Base-by-base conservation (phyloP, 2,888 invertebrate species). In the Dryadula phaetusa region DNA sequence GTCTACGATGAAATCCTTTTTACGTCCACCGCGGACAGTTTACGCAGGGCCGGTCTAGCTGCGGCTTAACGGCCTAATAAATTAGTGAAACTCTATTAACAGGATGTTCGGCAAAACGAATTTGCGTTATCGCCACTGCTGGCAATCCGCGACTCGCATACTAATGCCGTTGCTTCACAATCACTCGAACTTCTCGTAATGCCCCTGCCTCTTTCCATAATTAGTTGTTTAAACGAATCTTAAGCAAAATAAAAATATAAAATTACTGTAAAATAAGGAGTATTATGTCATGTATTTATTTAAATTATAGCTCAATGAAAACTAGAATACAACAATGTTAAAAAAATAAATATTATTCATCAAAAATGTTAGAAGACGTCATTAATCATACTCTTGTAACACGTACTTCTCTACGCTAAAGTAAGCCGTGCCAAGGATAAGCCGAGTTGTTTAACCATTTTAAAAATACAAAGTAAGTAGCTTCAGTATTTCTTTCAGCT, bases 61-160 rank as follows among this genome's bases (percentile, higher is more conserved):
- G 79, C 69, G 85, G 87, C 89, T 87, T 90, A 87, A 89, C 87
- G 84, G 85, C 82, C 91, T 91, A 91, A 90, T 91, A 92, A 92
- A 92, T 92, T 91, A 92, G 90, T 88, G 88, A 90, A 92, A 92
- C 92, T 92, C 92, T 92, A 92, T 92, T 92, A 92, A 88, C 90
- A 86, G 85, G 90, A 92, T 90, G 90, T 88, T 91, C 88, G 86
- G 82, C 84, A 86, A 91, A 91, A 89, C 90, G 91, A 92, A 92
- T 92, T 92, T 91, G 90, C 88, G 90, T 92, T 92, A 92, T 92
- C 92, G 90, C 90, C 88, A 87, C 82, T 79, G 86, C 82, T 82
- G 81, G 81, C 78, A 77, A 78, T 77, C 82, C 88, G 86, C 83
- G 84, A 76, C 80, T 78, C 82, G 92, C 89, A 92, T 92, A 91